Conservation (phyloP, 2,113 vertebrate genomes). For the Balaenoptera acutorostrata region DNA sequence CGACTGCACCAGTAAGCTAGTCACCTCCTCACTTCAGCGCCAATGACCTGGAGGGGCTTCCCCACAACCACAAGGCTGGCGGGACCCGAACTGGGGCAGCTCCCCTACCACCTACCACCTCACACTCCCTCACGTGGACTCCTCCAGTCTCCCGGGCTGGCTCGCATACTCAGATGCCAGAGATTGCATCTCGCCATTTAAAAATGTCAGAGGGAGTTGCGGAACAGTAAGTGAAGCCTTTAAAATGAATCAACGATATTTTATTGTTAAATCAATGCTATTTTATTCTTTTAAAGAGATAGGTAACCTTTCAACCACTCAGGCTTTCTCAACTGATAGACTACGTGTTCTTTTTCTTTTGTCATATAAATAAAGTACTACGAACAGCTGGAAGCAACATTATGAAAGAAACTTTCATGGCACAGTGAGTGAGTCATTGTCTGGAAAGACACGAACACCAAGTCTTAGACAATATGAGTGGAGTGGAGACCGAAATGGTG, state of each 20-base stretch:
- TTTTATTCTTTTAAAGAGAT: neutral
- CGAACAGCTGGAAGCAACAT: neutral
- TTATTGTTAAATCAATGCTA: neutral
- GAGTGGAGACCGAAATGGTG: neutral
- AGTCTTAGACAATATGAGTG: neutral
- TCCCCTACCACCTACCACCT: neutral
- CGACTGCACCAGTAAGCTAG: neutral
- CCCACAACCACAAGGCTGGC: rapidly evolving
- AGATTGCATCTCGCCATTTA: neutral
- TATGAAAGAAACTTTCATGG: neutral
- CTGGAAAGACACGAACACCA: neutral
- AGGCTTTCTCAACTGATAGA: neutral
- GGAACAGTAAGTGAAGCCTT: neutral
- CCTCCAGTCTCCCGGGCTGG: rapidly evolving
- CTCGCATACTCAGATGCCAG: neutral
- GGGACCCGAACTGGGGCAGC: neutral
- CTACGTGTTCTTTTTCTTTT: neutral
- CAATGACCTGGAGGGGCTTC: neutral
- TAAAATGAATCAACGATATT: neutral
- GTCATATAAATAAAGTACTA: neutral
- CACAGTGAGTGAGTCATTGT: neutral
- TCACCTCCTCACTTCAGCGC: neutral
- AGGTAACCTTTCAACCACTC: neutral
- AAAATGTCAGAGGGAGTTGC: neutral
- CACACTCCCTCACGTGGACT: neutral